Conservation (phyloP, 2,888 invertebrate species). For the Ganaspis brasiliensis region DNA sequence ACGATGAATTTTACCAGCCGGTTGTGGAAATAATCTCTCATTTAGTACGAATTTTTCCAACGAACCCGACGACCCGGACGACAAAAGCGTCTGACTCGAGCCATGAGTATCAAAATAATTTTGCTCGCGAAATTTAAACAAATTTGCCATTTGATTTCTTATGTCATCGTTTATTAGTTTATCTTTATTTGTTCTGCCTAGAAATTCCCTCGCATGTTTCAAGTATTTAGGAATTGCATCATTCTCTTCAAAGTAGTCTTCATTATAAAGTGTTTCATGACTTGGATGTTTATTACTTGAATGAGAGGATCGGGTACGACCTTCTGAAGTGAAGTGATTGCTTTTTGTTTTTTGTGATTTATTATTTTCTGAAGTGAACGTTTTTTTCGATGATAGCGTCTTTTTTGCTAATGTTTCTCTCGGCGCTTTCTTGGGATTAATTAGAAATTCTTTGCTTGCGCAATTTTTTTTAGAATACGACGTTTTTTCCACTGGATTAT, state of each 20-base stretch:
- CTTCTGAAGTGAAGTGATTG: conserved; percentile 29
- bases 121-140: conserved; percentile 82
- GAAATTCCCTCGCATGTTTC: not conserved
- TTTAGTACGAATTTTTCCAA: conserved; percentile 83
- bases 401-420: conserved; percentile 16
- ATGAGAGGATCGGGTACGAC: conserved; percentile 10
- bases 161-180: conserved; percentile 45
- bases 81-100: conserved; percentile 69
- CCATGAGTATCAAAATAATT: conserved; percentile 86
- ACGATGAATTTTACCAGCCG: conserved; percentile 74
- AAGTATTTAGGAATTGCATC: conserved; percentile 20
- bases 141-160: conserved; percentile 58
- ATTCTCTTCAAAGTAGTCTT: conserved; percentile 2
- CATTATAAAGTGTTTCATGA: not conserved
- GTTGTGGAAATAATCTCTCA: conserved; percentile 83
- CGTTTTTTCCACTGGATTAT: not conserved
- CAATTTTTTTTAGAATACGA: not conserved
- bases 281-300: not conserved
- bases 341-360: conserved; percentile 49
- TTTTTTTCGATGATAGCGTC: conserved; percentile 18
- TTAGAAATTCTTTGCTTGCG: not conserved
- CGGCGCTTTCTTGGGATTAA: conserved; percentile 55
- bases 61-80: conserved; percentile 76
- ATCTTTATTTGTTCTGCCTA: not conserved
- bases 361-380: not conserved